These are phyloP conservation scores for Imbricaverruca yamaguchii DNA, from an alignment of 2,888 invertebrate species.

Conservation along the genomic window DNA sequence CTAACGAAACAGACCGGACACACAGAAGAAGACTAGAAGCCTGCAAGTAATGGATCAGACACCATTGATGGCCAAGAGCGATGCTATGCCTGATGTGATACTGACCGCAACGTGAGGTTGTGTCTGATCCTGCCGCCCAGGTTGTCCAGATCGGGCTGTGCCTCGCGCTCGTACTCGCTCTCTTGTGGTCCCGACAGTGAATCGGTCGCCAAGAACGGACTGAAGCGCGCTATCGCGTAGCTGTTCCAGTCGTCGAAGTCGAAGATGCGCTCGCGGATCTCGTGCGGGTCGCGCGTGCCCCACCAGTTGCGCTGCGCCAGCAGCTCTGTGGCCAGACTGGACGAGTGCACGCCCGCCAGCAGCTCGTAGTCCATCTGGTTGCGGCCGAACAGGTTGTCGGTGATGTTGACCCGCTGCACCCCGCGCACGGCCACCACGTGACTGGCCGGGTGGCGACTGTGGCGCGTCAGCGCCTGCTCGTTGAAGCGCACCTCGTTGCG, in stretches of 20 bases:
- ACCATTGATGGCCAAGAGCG: too few relatives aligned
- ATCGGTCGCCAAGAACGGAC: slow-evolving; percentile 69
- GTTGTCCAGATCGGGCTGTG: slow-evolving; percentile 52
- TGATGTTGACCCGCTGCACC: slow-evolving; percentile 84
- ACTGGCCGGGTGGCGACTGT: slow-evolving; percentile 50
- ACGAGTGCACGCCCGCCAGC: slow-evolving; percentile 76
- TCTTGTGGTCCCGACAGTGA: slow-evolving; percentile 47
- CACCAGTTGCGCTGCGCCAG: slow-evolving; percentile 95
- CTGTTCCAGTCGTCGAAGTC: slow-evolving; percentile 99
- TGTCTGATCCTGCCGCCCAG: slow-evolving; percentile 68
- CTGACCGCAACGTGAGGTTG: slow-evolving; percentile 55
- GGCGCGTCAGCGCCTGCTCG: slow-evolving; percentile 28
- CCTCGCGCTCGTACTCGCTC: slow-evolving; percentile 48
- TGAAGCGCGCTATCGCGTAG: slow-evolving; percentile 83
- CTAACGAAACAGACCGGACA: too few relatives aligned
- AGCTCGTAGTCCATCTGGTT: slow-evolving; percentile 77
- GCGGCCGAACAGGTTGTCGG: slow-evolving; percentile 76
- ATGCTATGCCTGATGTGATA: too few relatives aligned
- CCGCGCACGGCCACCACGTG: slow-evolving; percentile 88
- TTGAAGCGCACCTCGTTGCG: slow-evolving; percentile 71
- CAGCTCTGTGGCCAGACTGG: slow-evolving; percentile 73
- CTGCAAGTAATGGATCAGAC: too few relatives aligned
- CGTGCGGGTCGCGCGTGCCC: slow-evolving; percentile 67
- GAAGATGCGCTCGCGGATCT: slow-evolving; percentile 77
- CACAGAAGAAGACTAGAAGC: too few relatives aligned